Percentiles rank a stretch among this genome's conserved stretches.
phyloP scores from a whole-genome alignment of 1,140 invertebrate genomes.

The Andrena cerasifolii region DNA sequence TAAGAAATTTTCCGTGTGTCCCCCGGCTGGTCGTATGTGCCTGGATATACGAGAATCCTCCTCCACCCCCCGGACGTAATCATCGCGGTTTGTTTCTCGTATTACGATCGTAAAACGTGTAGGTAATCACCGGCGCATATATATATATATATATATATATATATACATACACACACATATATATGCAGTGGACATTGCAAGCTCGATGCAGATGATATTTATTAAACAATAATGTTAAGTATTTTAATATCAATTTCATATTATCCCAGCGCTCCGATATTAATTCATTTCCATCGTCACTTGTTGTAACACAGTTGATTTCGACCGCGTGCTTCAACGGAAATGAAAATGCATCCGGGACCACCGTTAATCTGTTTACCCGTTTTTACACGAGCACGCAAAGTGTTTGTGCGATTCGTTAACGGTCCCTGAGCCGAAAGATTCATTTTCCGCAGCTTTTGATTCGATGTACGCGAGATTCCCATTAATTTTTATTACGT shows the following conservation, averaged over 20 bases:
- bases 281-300: slow-evolving; percentile 39
- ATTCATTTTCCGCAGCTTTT: neutral
- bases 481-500: neutral
- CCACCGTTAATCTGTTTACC: neutral
- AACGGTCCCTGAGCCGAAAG: slow-evolving; percentile 4
- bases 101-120: neutral
- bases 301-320: slow-evolving; percentile 20
- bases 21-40: neutral
- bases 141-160: too few relatives aligned
- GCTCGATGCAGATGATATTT: slow-evolving; percentile 17
- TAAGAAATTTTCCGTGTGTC: slow-evolving; percentile 36
- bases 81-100: slow-evolving; percentile 8
- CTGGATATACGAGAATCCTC: too few relatives aligned
- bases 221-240: slow-evolving; percentile 45
- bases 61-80: neutral
- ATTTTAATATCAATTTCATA: slow-evolving; percentile 42
- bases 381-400: neutral
- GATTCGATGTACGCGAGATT: neutral
- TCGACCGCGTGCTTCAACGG: neutral
- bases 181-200: slow-evolving; percentile 1
- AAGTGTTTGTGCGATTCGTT: neutral
- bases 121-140: neutral
- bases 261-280: slow-evolving; percentile 28
- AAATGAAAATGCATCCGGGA: slow-evolving; percentile 20
- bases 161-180: too few relatives aligned